phyloP scores from a whole-genome alignment of 1,140 invertebrate species.

The Centruroides vittatus region DNA sequence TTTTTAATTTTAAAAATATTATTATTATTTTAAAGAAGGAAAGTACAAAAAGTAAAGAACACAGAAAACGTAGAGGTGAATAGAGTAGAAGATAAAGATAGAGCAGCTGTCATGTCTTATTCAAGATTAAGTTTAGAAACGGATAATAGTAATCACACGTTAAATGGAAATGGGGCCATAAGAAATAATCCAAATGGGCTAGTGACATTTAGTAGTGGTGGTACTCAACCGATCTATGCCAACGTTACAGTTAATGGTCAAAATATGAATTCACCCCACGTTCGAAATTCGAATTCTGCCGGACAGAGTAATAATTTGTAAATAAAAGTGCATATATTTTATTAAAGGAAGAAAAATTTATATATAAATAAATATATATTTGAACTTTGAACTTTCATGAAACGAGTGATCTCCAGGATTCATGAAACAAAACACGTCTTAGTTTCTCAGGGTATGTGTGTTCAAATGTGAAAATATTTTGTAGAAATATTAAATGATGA shows the following conservation, averaged over 20 bases:
- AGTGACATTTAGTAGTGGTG: conserved; percentile 19
- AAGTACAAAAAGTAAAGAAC: conserved; percentile 68
- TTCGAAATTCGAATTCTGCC: too few species aligned
- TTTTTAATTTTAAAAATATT: too few species aligned
- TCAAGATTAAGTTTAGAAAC: conserved; percentile 15
- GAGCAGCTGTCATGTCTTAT: conserved; percentile 15
- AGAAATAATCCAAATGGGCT: conserved; percentile 18
- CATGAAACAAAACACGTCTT: too few species aligned
- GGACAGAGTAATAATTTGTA: too few species aligned
- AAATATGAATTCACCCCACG: background rate
- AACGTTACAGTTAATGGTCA: conserved; percentile 9
- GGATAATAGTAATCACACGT: background rate
- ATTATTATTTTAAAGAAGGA: conserved; percentile 39
- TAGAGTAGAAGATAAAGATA: conserved; percentile 6
- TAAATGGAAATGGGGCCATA: conserved; percentile 7
- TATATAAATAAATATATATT: too few species aligned
- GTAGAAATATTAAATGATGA: too few species aligned
- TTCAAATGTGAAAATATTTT: too few species aligned
- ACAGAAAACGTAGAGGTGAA: conserved; percentile 62
- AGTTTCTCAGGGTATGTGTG: too few species aligned
- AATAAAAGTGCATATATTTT: too few species aligned
- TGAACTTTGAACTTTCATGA: too few species aligned
- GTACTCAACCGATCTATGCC: conserved; percentile 15
- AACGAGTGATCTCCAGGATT: too few species aligned
- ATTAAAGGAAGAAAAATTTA: too few species aligned